phyloP scores from a whole-genome alignment of 2,113 vertebrate species.

The Mobula hypostoma region DNA sequence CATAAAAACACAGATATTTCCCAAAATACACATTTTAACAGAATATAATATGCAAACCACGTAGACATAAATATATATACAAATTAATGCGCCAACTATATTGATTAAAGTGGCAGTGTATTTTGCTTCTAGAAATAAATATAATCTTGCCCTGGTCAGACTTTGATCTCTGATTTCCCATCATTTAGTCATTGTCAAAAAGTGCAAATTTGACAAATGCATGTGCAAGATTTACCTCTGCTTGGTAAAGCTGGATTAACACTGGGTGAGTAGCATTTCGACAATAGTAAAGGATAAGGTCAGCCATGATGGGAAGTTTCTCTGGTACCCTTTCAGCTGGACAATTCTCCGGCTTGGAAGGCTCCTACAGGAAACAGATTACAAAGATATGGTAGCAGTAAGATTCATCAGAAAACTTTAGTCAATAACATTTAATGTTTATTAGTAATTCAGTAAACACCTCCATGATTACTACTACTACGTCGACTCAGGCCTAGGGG shows the following conservation, averaged over 20 bases:
- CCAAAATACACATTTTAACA: background rate
- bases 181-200: background rate
- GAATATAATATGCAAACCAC: background rate
- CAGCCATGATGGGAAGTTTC: constrained; percentile 80
- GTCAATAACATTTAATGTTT: background rate
- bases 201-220: background rate
- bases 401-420: background rate
- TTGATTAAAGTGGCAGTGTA: background rate
- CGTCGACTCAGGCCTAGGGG: no score
- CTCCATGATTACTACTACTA: background rate
- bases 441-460: background rate
- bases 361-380: background rate
- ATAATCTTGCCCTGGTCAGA: background rate
- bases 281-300: constrained; percentile 92
- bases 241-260: constrained; percentile 87
- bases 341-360: constrained; percentile 42
- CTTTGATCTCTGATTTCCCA: background rate
- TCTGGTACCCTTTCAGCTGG: constrained; percentile 40
- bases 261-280: constrained; percentile 69
- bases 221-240: constrained; percentile 64
- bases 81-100: background rate
- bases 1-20: background rate
- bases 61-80: background rate
- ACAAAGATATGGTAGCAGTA: background rate
- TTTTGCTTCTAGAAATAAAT: background rate